phyloP scores from a whole-genome alignment of 2,113 vertebrate species.

The Cardinalis cardinalis region DNA sequence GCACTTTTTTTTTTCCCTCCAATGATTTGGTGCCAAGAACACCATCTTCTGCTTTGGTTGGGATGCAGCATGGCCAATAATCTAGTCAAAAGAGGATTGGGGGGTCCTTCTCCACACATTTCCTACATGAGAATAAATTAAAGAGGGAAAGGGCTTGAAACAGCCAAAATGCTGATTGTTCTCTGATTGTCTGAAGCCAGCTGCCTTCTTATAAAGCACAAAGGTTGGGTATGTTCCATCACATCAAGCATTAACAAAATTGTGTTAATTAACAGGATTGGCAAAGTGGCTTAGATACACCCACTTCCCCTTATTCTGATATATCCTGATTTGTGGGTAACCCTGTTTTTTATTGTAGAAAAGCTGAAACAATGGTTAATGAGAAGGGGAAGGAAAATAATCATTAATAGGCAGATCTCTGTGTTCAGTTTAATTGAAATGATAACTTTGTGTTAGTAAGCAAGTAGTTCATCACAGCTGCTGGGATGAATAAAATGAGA shows the following conservation, averaged over 20 bases:
- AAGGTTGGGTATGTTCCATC: not conserved
- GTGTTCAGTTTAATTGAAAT: not conserved
- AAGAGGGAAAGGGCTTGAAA: not conserved
- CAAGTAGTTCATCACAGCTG: not conserved
- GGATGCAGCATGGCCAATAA: not conserved
- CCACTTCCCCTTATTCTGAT: not conserved
- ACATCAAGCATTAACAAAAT: not conserved
- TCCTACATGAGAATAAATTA: not conserved
- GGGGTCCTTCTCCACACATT: not conserved
- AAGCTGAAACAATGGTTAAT: not conserved
- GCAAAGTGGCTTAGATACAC: not conserved
- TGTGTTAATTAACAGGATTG: not conserved
- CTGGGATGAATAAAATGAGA: not conserved
- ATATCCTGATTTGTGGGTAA: not conserved
- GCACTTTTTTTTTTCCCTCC: not conserved
- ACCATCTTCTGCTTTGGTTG: not conserved
- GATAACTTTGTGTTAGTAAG: not conserved
- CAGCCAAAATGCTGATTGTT: not conserved
- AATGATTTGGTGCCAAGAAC: not conserved
- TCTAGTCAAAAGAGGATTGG: not conserved
- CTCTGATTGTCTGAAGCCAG: not conserved
- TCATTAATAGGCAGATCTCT: not conserved
- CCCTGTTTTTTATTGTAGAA: not conserved
- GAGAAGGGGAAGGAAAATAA: not conserved
- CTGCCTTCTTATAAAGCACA: not conserved